These are phyloP conservation scores for Stylophora pistillata DNA, from an alignment of 64 coral and sea anemone species.

Conservation along the genomic window DNA sequence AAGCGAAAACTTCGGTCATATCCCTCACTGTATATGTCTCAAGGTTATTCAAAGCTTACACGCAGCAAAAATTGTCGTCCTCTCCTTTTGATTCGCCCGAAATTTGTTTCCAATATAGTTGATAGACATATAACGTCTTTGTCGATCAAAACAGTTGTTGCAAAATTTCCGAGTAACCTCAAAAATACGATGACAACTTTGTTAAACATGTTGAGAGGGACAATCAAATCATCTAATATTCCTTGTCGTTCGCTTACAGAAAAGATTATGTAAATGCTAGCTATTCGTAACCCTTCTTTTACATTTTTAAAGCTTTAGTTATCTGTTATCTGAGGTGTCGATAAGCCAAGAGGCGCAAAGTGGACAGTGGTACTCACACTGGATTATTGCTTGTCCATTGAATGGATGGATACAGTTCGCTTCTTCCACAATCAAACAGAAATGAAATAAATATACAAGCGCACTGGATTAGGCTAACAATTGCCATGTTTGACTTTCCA, in stretches of 20 bases:
- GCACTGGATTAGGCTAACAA: too few relatives aligned
- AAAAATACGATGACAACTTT: background rate
- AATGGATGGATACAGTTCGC: too few relatives aligned
- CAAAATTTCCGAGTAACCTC: background rate
- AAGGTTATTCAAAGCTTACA: background rate
- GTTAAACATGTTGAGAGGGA: background rate
- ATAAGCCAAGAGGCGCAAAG: background rate
- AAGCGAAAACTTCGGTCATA: background rate
- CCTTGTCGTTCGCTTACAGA: background rate
- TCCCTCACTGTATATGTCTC: background rate
- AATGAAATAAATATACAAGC: too few relatives aligned
- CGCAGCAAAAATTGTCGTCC: background rate
- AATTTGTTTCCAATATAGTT: too few relatives aligned
- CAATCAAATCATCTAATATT: background rate
- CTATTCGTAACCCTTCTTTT: background rate
- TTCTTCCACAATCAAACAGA: too few relatives aligned
- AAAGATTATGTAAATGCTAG: background rate
- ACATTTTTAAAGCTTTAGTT: background rate
- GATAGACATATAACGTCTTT: too few relatives aligned
- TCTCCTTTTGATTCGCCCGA: background rate
- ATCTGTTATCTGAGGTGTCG: background rate
- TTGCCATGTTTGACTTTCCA: too few relatives aligned
- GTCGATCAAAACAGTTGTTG: background rate
- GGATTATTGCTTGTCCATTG: too few relatives aligned
- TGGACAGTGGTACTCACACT: constrained; percentile 22